A percentile compares a stretch with the other conserved stretches of the same genome.
These are phyloP conservation scores for Beaufortia kweichowensis DNA, from an alignment of 2,113 vertebrate genomes.

Conservation along the genomic window DNA sequence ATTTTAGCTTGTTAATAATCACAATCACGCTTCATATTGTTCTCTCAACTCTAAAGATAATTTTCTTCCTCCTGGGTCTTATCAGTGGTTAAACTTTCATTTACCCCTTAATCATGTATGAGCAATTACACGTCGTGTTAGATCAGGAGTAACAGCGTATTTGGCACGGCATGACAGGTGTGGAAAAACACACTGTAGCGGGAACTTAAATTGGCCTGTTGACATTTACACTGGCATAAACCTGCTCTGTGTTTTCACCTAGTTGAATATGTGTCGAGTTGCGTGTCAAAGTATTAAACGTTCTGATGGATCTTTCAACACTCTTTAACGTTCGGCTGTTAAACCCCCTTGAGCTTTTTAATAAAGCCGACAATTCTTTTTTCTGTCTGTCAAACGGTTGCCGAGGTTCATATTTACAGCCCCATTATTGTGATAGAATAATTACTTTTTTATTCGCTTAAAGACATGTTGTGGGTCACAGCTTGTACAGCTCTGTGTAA, in stretches of 20 bases:
- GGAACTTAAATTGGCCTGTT: neutral
- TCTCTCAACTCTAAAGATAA: slow-evolving; percentile 10
- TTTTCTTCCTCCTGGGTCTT: neutral
- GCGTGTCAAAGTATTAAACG: neutral
- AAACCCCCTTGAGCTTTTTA: neutral
- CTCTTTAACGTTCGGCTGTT: neutral
- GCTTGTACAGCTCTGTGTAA: slow-evolving; percentile 24
- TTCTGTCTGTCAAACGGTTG: slow-evolving; percentile 10
- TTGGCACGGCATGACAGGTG: slow-evolving; percentile 20
- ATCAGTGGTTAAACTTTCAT: neutral
- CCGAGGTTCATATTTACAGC: slow-evolving; percentile 14
- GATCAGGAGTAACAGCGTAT: neutral
- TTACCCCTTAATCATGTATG: neutral
- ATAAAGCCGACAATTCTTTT: neutral
- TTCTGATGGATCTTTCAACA: neutral
- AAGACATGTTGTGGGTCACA: slow-evolving; percentile 15
- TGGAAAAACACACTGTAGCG: neutral
- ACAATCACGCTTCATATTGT: slow-evolving; percentile 10
- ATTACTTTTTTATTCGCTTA: slow-evolving; percentile 6
- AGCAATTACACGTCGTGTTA: slow-evolving; percentile 10
- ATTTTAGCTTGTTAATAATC: neutral
- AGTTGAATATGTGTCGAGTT: neutral
- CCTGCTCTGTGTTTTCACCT: slow-evolving; percentile 1
- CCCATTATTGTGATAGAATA: slow-evolving; percentile 1
- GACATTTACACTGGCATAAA: neutral